Percentiles rank a stretch among this genome's conserved stretches.
Evolutionary conservation across 2,113 vertebrate species (phyloP).

Genomic region (Python bivittatus): DNA sequence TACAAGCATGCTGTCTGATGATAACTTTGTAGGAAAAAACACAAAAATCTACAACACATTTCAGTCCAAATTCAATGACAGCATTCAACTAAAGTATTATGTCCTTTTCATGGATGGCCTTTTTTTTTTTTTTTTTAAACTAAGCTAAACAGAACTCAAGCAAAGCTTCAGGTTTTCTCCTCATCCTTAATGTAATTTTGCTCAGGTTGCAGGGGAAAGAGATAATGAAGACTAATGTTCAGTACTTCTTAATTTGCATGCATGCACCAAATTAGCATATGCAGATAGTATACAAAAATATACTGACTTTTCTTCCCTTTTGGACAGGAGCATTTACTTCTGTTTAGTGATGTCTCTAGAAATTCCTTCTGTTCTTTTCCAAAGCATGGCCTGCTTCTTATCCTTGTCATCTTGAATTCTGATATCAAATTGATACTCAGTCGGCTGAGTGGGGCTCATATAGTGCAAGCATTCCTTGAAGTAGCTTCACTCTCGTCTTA

Average conservation of each 20-base stretch:
- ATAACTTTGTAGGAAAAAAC: neutral
- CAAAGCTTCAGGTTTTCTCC: conserved; percentile 11
- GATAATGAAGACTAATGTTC: neutral
- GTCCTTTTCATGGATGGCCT: neutral
- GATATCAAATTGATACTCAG: neutral
- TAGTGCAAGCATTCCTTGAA: neutral
- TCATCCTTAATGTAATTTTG: neutral
- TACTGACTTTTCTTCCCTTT: neutral
- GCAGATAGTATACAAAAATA: neutral
- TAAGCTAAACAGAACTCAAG: neutral
- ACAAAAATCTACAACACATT: neutral
- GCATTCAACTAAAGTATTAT: neutral
- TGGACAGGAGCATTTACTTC: neutral
- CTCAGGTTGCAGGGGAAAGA: neutral
- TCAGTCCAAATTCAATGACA: neutral
- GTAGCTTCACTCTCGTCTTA: neutral
- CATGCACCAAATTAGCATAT: neutral
- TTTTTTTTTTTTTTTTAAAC: neutral
- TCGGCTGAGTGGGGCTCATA: neutral
- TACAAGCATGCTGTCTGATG: neutral
- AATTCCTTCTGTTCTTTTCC: neutral
- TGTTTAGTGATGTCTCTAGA: neutral
- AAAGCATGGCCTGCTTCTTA: neutral
- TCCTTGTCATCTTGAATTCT: neutral
- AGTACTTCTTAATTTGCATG: neutral